Conservation (phyloP, 2,888 invertebrate species). For the Euplagia quadripunctaria region DNA sequence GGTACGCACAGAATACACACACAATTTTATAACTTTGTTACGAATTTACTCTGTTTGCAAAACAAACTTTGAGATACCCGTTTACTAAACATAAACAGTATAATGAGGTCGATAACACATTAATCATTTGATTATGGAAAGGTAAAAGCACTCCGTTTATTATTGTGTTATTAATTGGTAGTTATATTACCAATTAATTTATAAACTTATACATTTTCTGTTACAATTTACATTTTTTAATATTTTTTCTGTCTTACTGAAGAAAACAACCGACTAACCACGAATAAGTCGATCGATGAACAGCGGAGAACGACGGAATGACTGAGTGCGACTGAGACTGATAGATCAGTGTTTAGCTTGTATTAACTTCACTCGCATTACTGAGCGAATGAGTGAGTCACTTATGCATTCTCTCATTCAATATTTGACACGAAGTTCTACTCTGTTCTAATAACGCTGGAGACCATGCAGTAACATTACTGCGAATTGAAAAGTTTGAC, state of each 20-base stretch:
- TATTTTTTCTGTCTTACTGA: constrained; percentile 24
- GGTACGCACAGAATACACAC: constrained; percentile 35
- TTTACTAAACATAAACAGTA: constrained; percentile 75
- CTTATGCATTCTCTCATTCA: neutral
- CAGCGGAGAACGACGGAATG: constrained; percentile 11
- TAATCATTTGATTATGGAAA: constrained; percentile 43
- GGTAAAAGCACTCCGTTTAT: constrained; percentile 25
- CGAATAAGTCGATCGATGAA: constrained; percentile 24
- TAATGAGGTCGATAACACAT: constrained; percentile 57
- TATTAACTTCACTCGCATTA: neutral
- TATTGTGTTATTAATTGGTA: constrained; percentile 21
- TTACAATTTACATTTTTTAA: constrained; percentile 68
- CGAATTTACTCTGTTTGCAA: constrained; percentile 78
- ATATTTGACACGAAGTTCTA: too few relatives aligned
- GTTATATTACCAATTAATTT: constrained; percentile 32
- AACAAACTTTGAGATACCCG: constrained; percentile 80
- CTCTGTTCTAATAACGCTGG: too few relatives aligned
- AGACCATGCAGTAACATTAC: too few relatives aligned
- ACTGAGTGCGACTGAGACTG: neutral
- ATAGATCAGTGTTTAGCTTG: neutral
- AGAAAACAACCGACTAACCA: constrained; percentile 23
- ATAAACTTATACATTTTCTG: constrained; percentile 60
- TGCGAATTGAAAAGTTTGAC: too few relatives aligned
- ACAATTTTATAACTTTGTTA: constrained; percentile 54
- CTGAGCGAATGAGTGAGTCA: neutral